phyloP scores from a whole-genome alignment of 2,113 vertebrate genomes.

The Gnathochromis pfefferi region DNA sequence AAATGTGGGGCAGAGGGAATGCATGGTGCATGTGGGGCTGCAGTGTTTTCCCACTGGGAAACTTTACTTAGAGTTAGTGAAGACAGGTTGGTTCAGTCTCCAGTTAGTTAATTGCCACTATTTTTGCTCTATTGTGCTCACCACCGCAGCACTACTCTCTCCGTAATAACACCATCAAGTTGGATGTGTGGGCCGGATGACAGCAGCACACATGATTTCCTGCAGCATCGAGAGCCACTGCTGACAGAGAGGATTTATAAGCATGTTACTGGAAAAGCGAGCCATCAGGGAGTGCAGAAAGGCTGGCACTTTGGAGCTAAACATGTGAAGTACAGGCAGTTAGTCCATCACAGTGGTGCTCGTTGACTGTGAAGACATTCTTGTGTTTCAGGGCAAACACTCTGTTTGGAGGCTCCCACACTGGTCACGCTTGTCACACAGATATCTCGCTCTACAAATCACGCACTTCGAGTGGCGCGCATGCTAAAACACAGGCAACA shows the following conservation, averaged over 20 bases:
- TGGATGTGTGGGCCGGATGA: not conserved
- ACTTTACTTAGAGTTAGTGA: not conserved
- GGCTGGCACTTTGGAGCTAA: not conserved
- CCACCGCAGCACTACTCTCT: not conserved
- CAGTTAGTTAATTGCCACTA: not conserved
- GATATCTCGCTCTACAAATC: constrained; percentile 41
- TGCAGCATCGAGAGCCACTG: not conserved
- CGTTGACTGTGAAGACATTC: not conserved
- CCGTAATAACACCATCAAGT: not conserved
- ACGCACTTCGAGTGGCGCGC: not conserved
- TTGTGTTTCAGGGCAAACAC: not conserved
- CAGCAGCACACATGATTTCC: not conserved
- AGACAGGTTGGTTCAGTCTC: not conserved
- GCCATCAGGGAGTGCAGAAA: not conserved
- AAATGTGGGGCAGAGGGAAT: not conserved
- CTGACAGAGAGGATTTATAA: not conserved
- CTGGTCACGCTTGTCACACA: constrained; percentile 53
- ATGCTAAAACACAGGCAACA: not conserved
- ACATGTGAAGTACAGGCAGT: not conserved
- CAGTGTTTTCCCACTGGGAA: not conserved
- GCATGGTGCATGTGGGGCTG: not conserved
- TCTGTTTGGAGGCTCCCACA: constrained; percentile 8
- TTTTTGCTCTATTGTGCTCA: not conserved
- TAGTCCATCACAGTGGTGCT: not conserved
- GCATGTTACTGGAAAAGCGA: not conserved